Evolutionary conservation across 2,113 vertebrate genomes (phyloP), one percentile per base, ranked within the genome.

Genomic region (Pomatostomus ruficeps): DNA sequence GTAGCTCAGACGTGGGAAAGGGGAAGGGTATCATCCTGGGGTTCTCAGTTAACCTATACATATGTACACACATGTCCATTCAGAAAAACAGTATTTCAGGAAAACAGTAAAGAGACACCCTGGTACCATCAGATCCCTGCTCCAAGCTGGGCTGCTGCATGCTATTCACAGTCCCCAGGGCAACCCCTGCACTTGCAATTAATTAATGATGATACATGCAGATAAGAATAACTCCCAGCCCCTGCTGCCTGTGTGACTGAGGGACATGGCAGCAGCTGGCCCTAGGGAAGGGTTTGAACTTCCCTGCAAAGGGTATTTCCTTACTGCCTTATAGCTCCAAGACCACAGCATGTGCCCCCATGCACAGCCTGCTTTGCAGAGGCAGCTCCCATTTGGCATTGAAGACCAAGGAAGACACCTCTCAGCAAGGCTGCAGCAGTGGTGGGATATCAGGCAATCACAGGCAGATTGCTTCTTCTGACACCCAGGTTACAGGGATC

Each of bases 61-160:
- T 17, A 7, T 11, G 13, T n/a, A 43, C 25, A 59, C 4, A 1
- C 10, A 43, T 0, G 0, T 20, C 28, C 25, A 15, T 35, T 58
- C 62, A 62, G 31, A 38, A 95, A 76, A 76, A 45, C 18, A 22
- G 5, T 66, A 48, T 54, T 91, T 62, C 31, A 57, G 24, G 22
- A 84, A 75, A 65, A 35, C 5, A 80, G 17, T 14, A 51, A 58
- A 84, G 42, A 74, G 21, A 42, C 6, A 28, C 1, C 14, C 16
- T 23, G 19, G 14, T 35, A 61, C 15, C 61, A 67, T 33, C 23
- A 92, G 26, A 36, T 49, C 45, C 48, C n/a, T 19, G 8, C 45
- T 59, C 48, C 1, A 3, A 57, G 54, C 20, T 45, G 48, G 52
- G 29, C 73, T 65, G 38, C 22, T 49, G 23, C 58, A 57, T 11